Base-by-base conservation (phyloP, 2,888 invertebrate genomes). In the Dioctria linearis region DNA sequence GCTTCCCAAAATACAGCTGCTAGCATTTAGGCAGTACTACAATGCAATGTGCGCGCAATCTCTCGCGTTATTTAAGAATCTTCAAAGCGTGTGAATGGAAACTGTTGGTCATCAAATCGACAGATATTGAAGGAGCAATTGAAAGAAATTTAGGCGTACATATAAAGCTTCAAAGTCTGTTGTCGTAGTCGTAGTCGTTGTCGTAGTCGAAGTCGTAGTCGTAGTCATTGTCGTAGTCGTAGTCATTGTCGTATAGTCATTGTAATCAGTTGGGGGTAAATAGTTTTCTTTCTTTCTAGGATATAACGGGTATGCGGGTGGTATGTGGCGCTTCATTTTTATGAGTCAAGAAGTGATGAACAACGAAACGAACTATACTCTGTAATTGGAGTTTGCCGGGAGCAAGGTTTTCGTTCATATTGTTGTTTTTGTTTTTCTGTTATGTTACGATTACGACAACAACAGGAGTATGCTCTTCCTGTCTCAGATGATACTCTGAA, bases 31-130 rank as follows among this genome's bases (percentile, higher is more conserved):
- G 25, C 25, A 0, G 1, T 46, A 9, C 67, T n/a, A 67, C 67
- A 42, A n/a, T 42, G n/a, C 54, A 71, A 4, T 54, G 43, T 71
- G 71, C 54, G 71, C 71, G 54, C 71, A 51, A 59, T 39, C 57
- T 46, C 43, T 61, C 43, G 3, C 25, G 3, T 25, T 54, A 40
- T 71, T 39, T 54, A 11, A n/a, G 39, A 54, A 40, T 40, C 25
- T 25, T 25, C 49, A 42, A 59, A 75, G 75, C 25, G 25, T 57
- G 75, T 61, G 75, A 75, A 75, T 75, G 57, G 43, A 59, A 59
- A 40, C 61, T 75, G 75, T 37, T 59, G 25, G 25, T 25, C 25
- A 25, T 25, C 25, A 25, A 37, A 61, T 75, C 75, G 46, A 43
- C 59, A 75, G 75, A 61, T 59, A 75, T 75, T 75, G 51, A 2